Base-by-base conservation (phyloP, 2,113 vertebrate genomes). In the Lucifuga dentata region DNA sequence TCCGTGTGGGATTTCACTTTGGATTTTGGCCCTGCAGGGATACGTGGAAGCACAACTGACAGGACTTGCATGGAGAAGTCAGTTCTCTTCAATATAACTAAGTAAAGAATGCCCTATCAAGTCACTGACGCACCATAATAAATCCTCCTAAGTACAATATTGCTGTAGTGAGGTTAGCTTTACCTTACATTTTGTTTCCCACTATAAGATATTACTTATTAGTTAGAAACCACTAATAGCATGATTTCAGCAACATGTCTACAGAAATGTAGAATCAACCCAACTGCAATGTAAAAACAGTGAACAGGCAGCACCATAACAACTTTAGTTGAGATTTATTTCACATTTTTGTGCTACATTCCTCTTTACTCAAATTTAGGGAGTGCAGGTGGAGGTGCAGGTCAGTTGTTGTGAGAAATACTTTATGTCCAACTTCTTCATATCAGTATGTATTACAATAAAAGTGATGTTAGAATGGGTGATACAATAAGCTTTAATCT, bases 1-100 rank as follows among this genome's bases (percentile, higher is more conserved):
- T 89, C 86, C 67, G 72, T 88, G 88, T 85, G 85, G 82, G 88
- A 88, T 89, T 91, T 92, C 87, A 90, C 89, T 90, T 90, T 89
- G 85, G 83, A 86, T 87, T 78, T 73, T 78, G 75, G 68, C 84
- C 86, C 91, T 86, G 76, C 79, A 87, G 89, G 88, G 81, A 86
- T 85, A 77, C 83, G 87, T 89, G 80, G 80, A 88, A 88, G 85
- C 79, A 86, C 86, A 88, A 87, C 84, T 90, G 90, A 91, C 89
- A 91, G 85, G 78, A 86, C 80, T 86, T 83, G 85, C 82, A 76
- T 81, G 84, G 73, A 88, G 77, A 82, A 90, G 87, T 90, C 88
- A 32, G 70, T 70, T 88, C 76, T 62, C 78, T 84, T 91, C 89
- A 91, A 71, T 79, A 83, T 78, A 86, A 85, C 84, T 78, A 82